phyloP scores from a whole-genome alignment of 2,797 vertebrate genomes.

The Dermochelys coriacea region DNA sequence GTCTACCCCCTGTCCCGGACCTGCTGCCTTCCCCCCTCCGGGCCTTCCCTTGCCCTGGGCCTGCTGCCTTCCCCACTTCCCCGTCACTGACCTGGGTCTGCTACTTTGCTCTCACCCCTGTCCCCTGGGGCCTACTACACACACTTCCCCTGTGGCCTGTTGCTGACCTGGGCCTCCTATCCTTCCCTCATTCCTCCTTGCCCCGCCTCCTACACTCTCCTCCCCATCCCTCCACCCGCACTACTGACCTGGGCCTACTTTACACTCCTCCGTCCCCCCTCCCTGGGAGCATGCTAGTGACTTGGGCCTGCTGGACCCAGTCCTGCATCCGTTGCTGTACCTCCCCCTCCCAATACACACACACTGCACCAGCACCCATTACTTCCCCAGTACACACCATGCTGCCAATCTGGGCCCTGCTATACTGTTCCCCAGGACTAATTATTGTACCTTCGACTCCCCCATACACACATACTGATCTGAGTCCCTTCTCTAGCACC shows the following conservation, averaged over 20 bases:
- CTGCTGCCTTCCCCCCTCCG: slow-evolving; percentile 25
- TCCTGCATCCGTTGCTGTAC: no score
- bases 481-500: neutral
- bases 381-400: no score
- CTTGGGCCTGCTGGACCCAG: neutral
- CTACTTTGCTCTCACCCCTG: neutral
- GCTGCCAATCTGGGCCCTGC: no score
- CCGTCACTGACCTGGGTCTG: no score
- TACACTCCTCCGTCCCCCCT: no score
- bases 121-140: neutral
- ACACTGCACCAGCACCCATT: no score
- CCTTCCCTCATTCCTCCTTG: no score
- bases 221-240: no score
- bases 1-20: slow-evolving; percentile 6
- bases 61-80: neutral
- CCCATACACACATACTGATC: neutral
- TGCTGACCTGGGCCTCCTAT: rapidly evolving
- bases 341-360: no score
- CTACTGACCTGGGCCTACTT: neutral
- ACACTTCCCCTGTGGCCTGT: no score
- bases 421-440: neutral
- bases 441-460: neutral
- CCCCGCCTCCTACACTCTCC: no score
- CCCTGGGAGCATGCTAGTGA: no score
- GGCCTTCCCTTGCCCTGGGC: neutral